phyloP scores from a whole-genome alignment of 2,113 vertebrate species.

The Myotis brandtii region DNA sequence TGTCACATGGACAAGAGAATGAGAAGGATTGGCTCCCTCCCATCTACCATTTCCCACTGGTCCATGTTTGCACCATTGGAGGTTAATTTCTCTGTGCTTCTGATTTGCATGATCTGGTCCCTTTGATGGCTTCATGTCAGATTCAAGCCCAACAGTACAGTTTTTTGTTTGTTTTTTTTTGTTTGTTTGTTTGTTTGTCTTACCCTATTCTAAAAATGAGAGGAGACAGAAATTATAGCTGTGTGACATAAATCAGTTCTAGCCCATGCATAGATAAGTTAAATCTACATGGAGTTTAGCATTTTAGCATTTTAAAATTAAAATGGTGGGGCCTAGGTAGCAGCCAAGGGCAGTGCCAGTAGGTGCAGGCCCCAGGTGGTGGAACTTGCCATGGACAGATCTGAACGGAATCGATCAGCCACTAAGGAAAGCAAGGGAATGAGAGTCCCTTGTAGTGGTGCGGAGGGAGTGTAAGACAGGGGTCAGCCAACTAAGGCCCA shows the following conservation, averaged over 20 bases:
- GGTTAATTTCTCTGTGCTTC: neutral
- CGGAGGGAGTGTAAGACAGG: neutral
- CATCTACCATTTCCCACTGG: neutral
- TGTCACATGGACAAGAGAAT: neutral
- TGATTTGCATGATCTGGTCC: neutral
- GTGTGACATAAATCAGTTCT: too few relatives aligned
- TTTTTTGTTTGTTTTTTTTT: too few relatives aligned
- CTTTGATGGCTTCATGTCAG: neutral
- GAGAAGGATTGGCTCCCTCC: neutral
- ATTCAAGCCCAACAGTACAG: neutral
- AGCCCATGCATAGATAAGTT: too few relatives aligned
- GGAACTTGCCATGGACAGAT: neutral
- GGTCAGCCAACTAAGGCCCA: fast-evolving
- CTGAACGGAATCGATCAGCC: neutral
- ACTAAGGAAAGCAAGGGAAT: neutral
- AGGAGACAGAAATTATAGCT: neutral
- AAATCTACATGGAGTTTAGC: too few relatives aligned
- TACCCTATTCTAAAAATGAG: neutral
- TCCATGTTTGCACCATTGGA: neutral
- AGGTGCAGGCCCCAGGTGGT: neutral
- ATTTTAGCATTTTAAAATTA: too few relatives aligned
- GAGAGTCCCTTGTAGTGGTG: fast-evolving
- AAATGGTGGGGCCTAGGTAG: too few relatives aligned
- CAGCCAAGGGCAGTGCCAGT: neutral
- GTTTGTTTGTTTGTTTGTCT: neutral